Base-by-base conservation (phyloP, 2,797 vertebrate species). In the Squalus acanthias region DNA sequence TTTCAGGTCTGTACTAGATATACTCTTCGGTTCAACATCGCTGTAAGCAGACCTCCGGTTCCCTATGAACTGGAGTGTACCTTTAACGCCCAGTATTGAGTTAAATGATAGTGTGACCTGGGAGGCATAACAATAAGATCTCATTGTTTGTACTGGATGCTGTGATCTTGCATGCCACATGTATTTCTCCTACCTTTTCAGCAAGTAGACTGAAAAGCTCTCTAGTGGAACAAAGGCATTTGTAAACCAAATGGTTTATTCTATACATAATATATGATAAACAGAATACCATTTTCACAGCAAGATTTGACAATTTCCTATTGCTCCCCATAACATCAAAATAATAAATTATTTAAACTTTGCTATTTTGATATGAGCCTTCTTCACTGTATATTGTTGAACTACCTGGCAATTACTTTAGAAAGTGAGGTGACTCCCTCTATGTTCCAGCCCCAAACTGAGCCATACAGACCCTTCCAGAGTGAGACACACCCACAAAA, bases 191-290 rank as follows among this genome's bases (percentile, higher is more conserved):
- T 33, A 76, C 72, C 29, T 76, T 57, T 76, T 76, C 72, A 76
- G 72, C 7, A 76, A 76, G 24, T 76, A 29, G 29, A 29, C 72
- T 29, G 29, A 76, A 76, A 76, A 76, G 29, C 72, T 8, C 5
- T 76, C 26, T 76, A 76, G 72, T 76, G 5, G 26, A 76, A 46
- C 33, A 92, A 53, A 92, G 20, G 7, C 12, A 53, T 3, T 92
- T 92, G 50, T 92, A 22, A 22, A 12, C 91, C 15, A 93, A 22
- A 65, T 96, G 96, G 6, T 57, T 96, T 65, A 74, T 74, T 72
- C 50, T 22, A 60, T 65, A 89, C 17, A 24, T 69, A 70, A 94
- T 46, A 5, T 13, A 57, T 96, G 33, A 33, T 74, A 50, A 76
- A 26, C 72, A 76, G 29, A 76, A 76, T 76, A 33, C 26, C 26